Evolutionary conservation across 2,113 vertebrate genomes (phyloP), one percentile per base, ranked within the genome.

Genomic region (Rattus rattus): DNA sequence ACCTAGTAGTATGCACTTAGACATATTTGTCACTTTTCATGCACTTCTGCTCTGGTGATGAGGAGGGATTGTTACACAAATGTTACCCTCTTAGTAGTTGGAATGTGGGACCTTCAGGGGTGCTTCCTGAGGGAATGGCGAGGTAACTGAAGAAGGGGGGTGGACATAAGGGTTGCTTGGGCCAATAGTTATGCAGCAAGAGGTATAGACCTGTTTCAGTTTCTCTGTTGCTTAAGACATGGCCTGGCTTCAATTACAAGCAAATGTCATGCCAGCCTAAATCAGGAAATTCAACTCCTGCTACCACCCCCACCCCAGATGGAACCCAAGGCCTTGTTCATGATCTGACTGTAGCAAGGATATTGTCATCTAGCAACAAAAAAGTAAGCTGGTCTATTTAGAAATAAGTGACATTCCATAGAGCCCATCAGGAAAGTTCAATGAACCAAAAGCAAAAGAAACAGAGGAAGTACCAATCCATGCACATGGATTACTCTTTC

Each of bases 351-450:
- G 19, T 43, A 61, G 77, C 52, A 88, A 96, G 77, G 33, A 93
- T 8, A 75, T 16, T 47, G 4, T 83, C 81, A 89, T 67, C 63
- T 97, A 84, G 79, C 83, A 94, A 93, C 47, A 91, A 87, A 94
- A 65, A 75, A 54, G 5, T 76, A 54, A 85, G 16, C 77, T 73
- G 61, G 20, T 12, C 93, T 61, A 88, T 85, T 94, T 72, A 97
- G 70, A 93, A 91, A 94, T 26, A 86, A 75, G n/a, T 73, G 91
- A 75, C 47, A 93, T 72, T 79, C 2, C 36, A 88, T 12, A 76
- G 54, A 75, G 6, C 72, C 75, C 56, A 36, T 76, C 69, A 77
- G 49, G 80, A 36, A 94, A 17, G n/a, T 73, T 69, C 56, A 87
- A 77, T 61, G 73, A 33, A 28, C 33, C 76, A 39, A 85, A 43